A percentile compares a stretch with the other conserved stretches of the same genome.
These are phyloP conservation scores for Antedon bifida DNA, from an alignment of 35 echinoderm and acorn worm species.

Conservation along the genomic window DNA sequence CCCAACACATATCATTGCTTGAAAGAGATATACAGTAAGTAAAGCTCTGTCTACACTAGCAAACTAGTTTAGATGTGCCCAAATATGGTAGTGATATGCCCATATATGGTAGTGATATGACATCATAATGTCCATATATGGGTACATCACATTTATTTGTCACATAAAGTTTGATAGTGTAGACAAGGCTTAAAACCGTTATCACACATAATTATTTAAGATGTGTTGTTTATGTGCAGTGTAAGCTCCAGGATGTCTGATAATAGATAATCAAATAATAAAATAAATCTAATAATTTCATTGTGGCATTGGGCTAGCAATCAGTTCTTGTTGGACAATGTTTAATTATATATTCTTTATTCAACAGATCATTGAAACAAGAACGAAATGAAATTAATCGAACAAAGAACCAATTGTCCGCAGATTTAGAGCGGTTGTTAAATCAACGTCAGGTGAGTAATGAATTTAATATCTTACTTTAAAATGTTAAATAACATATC, in stretches of 20 bases:
- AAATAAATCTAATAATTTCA: too few species aligned
- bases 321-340: neutral
- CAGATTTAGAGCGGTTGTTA: conserved; percentile 84
- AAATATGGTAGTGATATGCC: too few species aligned
- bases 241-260: neutral
- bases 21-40: conserved; percentile 64
- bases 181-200: too few species aligned
- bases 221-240: neutral
- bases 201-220: neutral
- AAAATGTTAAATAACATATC: neutral
- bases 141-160: too few species aligned
- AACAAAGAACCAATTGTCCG: conserved; percentile 92
- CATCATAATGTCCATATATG: too few species aligned
- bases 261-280: too few species aligned
- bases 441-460: conserved; percentile 82
- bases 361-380: conserved; percentile 56
- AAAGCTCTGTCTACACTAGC: too few species aligned
- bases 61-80: too few species aligned
- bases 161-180: too few species aligned
- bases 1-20: conserved; percentile 37
- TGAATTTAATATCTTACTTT: neutral
- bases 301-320: too few species aligned
- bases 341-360: neutral
- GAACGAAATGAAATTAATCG: conserved; percentile 41
- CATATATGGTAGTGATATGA: too few species aligned